Base-by-base conservation (phyloP, 2,113 vertebrate species). In the Willisornis vidua region DNA sequence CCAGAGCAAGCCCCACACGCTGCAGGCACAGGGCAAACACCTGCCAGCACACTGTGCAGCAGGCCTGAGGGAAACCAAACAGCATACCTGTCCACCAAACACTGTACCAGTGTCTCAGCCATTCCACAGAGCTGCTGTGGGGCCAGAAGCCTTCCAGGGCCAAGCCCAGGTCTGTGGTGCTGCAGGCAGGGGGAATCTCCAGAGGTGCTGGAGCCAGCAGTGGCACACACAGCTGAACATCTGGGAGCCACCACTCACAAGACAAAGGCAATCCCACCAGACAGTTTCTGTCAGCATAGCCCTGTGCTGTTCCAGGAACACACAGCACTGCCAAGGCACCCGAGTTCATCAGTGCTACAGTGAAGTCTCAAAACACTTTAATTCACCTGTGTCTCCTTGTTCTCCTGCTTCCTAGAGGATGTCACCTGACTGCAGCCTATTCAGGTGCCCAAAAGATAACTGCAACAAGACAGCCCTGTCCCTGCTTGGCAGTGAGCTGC, bases 341-440 rank as follows among this genome's bases (percentile, higher is more conserved):
- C 1, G 5, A 49, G 18, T 1, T 26, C 24, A 17, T 6, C 74
- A 7, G 49, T 19, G 75, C 83, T 33, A 23, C 0, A 0, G 14
- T 2, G 3, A 43, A 48, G 25, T 19, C 59, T 41, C 58, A 6
- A 48, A 70, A 86, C 66, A 24, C 46, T 48, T 48, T 57, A 10
- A 15, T 25, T 51, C 8, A 22, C 48, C 52, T 66, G 17, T 41
- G 46, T 6, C 52, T 51, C 26, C 13, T 45, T 9, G 20, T 26
- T 52, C 72, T 71, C 39, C 57, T 6, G 7, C 74, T 61, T 45
- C 35, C 71, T 35, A 33, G 35, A 48, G 54, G 20, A 0, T 31
- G 12, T 35, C 55, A 72, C 59, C 78, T 41, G 43, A 25, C 39
- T 71, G 66, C 77, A 77, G 29, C 46, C 77, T 37, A 7, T 22